phyloP scores from a whole-genome alignment of 2,888 invertebrate genomes.

The Esperia sulphurella region DNA sequence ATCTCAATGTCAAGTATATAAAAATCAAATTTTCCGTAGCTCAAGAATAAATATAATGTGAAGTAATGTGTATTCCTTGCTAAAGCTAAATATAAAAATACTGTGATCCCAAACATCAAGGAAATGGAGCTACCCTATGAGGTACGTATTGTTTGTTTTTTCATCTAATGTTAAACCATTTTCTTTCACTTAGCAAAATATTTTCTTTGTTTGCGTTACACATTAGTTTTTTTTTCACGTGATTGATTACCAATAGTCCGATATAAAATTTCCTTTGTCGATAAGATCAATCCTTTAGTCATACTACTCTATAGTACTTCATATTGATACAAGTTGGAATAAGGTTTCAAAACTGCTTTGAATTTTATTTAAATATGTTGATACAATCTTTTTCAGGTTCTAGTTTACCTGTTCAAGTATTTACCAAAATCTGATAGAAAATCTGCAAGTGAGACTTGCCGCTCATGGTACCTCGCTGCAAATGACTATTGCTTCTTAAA shows the following conservation, averaged over 20 bases:
- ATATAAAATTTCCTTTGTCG: constrained; percentile 13
- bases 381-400: constrained; percentile 68
- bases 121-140: constrained; percentile 64
- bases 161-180: background rate
- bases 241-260: constrained; percentile 26
- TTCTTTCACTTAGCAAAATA: background rate
- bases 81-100: background rate
- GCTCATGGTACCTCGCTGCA: constrained; percentile 83
- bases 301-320: too few relatives aligned
- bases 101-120: background rate
- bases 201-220: constrained; percentile 48
- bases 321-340: too few relatives aligned
- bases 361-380: background rate
- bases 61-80: background rate
- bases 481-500: constrained; percentile 80
- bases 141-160: constrained; percentile 31
- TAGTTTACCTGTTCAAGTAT: constrained; percentile 82
- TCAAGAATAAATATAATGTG: too few relatives aligned
- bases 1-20: background rate
- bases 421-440: constrained; percentile 82
- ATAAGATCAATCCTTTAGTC: constrained; percentile 13
- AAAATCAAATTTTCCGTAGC: too few relatives aligned
- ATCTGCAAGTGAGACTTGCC: constrained; percentile 82
- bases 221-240: constrained; percentile 58
- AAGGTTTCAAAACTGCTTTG: background rate